Conservation (phyloP, 30 jellyfish, hydroid and myxozoan species). For the Pseudorhiza aurosa region DNA sequence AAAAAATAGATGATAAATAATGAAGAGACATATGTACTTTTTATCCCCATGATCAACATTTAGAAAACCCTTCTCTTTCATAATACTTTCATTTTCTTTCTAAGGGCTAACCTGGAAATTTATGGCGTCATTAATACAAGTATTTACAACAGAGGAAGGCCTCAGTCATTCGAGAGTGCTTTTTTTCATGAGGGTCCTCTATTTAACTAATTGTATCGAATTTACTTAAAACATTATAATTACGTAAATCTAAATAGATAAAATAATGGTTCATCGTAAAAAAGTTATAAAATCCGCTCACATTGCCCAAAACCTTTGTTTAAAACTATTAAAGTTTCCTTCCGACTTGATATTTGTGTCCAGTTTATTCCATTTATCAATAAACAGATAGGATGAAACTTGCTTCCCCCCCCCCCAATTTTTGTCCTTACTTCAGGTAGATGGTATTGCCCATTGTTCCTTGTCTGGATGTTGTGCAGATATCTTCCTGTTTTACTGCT, state of each 20-base stretch:
- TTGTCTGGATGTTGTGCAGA: constrained; percentile 43
- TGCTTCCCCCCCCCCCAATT: constrained; percentile 63
- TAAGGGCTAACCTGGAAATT: too few relatives aligned
- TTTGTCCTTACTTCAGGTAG: constrained; percentile 55
- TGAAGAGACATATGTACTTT: too few relatives aligned
- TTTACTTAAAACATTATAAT: constrained; percentile 20
- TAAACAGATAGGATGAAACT: constrained; percentile 70
- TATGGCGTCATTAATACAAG: too few relatives aligned
- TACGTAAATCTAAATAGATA: constrained; percentile 12
- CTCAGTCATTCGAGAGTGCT: too few relatives aligned
- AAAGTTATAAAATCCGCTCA: constrained; percentile 18
- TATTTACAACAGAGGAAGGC: too few relatives aligned
- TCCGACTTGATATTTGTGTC: constrained; percentile 63
- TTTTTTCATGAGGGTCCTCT: too few relatives aligned
- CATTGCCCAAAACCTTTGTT: constrained; percentile 64
- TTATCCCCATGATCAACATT: too few relatives aligned
- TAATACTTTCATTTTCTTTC: too few relatives aligned
- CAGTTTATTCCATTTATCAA: constrained; percentile 69
- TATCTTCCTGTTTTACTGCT: constrained; percentile 59
- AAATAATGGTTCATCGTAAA: constrained; percentile 14
- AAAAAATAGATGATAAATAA: too few relatives aligned
- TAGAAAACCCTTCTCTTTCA: too few relatives aligned
- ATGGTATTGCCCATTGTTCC: constrained; percentile 37
- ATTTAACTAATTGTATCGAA: constrained; percentile 15
- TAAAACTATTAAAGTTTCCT: constrained; percentile 51